Conservation (phyloP, 2,113 vertebrate genomes). For the Hemichromis elongatus region DNA sequence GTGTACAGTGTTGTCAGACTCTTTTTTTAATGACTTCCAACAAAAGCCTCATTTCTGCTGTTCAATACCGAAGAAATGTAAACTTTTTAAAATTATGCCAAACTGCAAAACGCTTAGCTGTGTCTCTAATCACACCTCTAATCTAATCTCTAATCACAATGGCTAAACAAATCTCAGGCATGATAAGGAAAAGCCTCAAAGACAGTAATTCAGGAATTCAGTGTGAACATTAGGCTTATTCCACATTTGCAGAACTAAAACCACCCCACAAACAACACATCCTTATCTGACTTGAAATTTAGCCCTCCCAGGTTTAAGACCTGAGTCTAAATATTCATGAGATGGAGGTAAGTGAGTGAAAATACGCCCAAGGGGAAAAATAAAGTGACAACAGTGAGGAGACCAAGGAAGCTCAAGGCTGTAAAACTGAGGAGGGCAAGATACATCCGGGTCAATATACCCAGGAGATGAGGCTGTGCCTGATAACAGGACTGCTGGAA, state of each 20-base stretch:
- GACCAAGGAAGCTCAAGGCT: background rate
- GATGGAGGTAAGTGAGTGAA: background rate
- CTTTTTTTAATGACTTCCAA: too few species aligned
- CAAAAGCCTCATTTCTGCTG: too few species aligned
- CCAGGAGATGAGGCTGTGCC: background rate
- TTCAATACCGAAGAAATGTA: too few species aligned
- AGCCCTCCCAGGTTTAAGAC: background rate
- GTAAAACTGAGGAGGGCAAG: background rate
- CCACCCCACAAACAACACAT: background rate
- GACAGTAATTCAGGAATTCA: background rate
- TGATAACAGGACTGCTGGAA: background rate
- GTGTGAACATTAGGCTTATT: background rate
- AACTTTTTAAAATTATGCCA: too few species aligned
- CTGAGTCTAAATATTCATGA: background rate
- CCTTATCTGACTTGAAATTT: background rate
- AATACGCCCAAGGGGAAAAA: background rate
- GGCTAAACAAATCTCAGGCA: background rate
- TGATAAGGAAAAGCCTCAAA: background rate
- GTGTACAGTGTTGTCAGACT: too few species aligned
- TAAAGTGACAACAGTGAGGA: background rate
- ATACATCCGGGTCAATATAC: background rate
- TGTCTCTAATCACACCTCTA: too few species aligned
- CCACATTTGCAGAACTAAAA: background rate
- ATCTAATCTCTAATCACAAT: too few species aligned
- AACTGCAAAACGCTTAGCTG: too few species aligned